Base-by-base conservation (phyloP, 2,797 vertebrate genomes). In the Oreochromis grahami region DNA sequence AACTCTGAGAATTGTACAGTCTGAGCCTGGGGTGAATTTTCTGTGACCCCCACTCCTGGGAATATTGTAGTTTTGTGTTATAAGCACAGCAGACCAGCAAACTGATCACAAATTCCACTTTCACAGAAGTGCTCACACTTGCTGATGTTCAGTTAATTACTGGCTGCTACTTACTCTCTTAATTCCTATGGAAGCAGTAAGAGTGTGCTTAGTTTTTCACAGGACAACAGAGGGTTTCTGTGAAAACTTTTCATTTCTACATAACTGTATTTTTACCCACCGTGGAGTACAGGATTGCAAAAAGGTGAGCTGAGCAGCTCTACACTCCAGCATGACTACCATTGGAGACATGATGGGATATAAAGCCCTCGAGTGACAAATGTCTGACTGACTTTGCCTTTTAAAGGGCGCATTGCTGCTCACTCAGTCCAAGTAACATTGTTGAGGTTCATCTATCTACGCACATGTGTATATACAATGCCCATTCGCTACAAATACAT, bases 391-490 rank as follows among this genome's bases (percentile, higher is more conserved):
- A 82, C 38, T 79, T 5, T 68, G 74, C 78, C 78, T 34, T 83
- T 19, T 86, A 65, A 81, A 86, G 72, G 80, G 74, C 79, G 81
- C 29, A 41, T 63, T 79, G 55, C 81, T 55, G 74, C 78, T 56
- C 32, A 63, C n/a, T 63, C 32, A 63, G 34, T 63, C 58, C 17
- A 36, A 63, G 19, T 63, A 63, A 13, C 11, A 63, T 63, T 63
- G 11, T 55, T 26, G 14, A 10, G 68, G 7, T 26, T 51, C 21
- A 80, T 83, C 41, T 34, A 6, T 45, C 38, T 17, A 63, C 9
- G 55, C 51, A 41, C 48, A 83, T 32, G 36, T 32, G 56, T 24
- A 26, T 12, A 63, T 51, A 84, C 11, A 63, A 12, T 29, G 78
- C 55, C 5, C 32, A 77, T 60, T 17, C 12, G 5, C 24, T 24